Conservation (phyloP, 1,140 invertebrate genomes). For the Leptonema lineaticorne region DNA sequence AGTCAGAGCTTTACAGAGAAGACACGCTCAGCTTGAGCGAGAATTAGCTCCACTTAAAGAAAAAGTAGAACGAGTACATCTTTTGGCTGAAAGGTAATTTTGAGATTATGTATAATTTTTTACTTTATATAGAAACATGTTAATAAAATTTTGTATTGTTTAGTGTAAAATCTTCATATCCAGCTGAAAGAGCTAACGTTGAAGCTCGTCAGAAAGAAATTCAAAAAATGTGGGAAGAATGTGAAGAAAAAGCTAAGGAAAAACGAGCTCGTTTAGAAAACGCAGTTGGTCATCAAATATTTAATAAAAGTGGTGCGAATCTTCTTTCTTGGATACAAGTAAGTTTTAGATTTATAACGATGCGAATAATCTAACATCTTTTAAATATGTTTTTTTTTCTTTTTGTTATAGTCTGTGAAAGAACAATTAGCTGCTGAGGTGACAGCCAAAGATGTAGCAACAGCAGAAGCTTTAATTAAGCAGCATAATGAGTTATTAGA, state of each 20-base stretch:
- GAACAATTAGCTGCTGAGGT: constrained; percentile 81
- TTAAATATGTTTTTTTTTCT: neutral
- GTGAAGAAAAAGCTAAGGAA: constrained; percentile 81
- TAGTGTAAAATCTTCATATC: constrained; percentile 88
- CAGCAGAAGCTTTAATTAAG: constrained; percentile 87
- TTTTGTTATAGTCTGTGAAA: constrained; percentile 62
- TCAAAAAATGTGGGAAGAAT: constrained; percentile 82
- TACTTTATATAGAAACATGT: neutral
- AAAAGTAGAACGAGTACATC: constrained; percentile 79
- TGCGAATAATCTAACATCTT: neutral
- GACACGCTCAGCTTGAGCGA: constrained; percentile 86
- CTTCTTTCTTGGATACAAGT: constrained; percentile 53
- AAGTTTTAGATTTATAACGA: neutral
- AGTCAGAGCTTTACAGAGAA: constrained; percentile 83
- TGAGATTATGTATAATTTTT: neutral
- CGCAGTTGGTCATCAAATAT: constrained; percentile 92
- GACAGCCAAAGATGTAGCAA: constrained; percentile 82
- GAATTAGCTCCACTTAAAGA: constrained; percentile 89
- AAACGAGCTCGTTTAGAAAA: constrained; percentile 81
- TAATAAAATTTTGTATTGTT: constrained; percentile 32
- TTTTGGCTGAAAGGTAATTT: constrained; percentile 75
- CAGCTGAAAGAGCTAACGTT: constrained; percentile 84
- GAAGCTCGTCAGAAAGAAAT: constrained; percentile 83
- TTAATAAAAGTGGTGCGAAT: constrained; percentile 71
- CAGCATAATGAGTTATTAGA: constrained; percentile 88